Evolutionary conservation across 2,113 vertebrate species (phyloP), one percentile per base, ranked within the genome.

Genomic region (Sorex araneus): DNA sequence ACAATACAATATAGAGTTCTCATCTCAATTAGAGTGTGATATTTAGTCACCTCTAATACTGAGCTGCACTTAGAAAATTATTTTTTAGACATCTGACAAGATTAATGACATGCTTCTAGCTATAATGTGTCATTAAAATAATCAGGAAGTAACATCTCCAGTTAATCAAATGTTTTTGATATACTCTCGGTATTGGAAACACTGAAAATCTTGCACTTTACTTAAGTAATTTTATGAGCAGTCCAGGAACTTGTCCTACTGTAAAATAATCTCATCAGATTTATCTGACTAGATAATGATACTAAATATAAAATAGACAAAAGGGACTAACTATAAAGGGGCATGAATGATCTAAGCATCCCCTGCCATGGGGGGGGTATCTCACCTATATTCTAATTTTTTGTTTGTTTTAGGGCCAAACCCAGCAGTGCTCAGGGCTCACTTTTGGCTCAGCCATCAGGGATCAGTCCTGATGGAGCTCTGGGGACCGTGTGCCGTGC

Each of bases 101-200:
- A 83, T 45, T 93, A 94, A 95, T 50, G 79, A 93, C 75, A 89
- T 91, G 79, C 87, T 96, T 95, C 91, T 54, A 96, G 88, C 70
- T 90, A 78, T 43, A 94, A 69, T 57, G 3, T 57, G 75, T 87
- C 82, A 96, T 90, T 96, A 95, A 60, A 95, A 87, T 91, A 94
- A 96, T 96, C 94, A 60, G 1, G 73, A 93, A 94, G 92, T 69
- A 95, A 81, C 81, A 93, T 90, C 87, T 94, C 60, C 78, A 94
- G 79, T 92, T 97, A 93, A 97, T 94, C 93, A 95, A 69, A 80
- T 0, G 0, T 67, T 70, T 97, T 89, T 2, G 21, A 89, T 76
- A 94, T 25, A 84, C 79, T 95, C 69, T 43, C 92, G 54, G 54
- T 78, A 10, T 32, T 69, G 57, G 82, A 82, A 94, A 94, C 0